Evolutionary conservation across 2,797 vertebrate genomes (phyloP).

Genomic region (Carapus acus): DNA sequence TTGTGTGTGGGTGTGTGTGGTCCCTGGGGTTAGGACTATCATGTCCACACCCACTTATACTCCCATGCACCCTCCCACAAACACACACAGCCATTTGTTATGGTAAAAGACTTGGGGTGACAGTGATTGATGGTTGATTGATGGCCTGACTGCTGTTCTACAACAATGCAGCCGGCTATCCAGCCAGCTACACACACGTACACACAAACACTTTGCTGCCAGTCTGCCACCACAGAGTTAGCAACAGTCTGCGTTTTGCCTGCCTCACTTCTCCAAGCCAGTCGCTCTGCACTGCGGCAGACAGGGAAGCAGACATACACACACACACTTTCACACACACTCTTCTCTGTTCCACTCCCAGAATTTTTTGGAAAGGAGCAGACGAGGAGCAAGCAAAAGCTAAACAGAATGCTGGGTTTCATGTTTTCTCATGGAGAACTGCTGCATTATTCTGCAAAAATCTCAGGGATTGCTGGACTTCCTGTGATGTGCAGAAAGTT

Average conservation of each 20-base stretch:
- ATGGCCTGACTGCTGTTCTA: slow-evolving; percentile 76
- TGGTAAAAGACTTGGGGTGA: slow-evolving; percentile 65
- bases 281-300: slow-evolving; percentile 72
- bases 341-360: slow-evolving; percentile 62
- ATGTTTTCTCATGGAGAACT: slow-evolving; percentile 32
- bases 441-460: slow-evolving; percentile 27
- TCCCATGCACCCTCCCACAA: slow-evolving; percentile 29
- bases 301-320: slow-evolving; percentile 63
- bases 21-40: slow-evolving; percentile 21
- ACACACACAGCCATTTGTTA: slow-evolving; percentile 31
- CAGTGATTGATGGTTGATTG: slow-evolving; percentile 75
- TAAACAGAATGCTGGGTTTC: slow-evolving; percentile 43
- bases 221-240: slow-evolving; percentile 72
- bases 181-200: slow-evolving; percentile 64
- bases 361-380: slow-evolving; percentile 64
- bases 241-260: slow-evolving; percentile 70
- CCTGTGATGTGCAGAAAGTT: slow-evolving; percentile 52
- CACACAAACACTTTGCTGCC: slow-evolving; percentile 62
- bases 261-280: slow-evolving; percentile 70
- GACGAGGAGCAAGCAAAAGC: slow-evolving; percentile 61
- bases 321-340: slow-evolving; percentile 39
- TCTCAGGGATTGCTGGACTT: slow-evolving; percentile 38
- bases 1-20: neutral
- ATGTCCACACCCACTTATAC: slow-evolving; percentile 27
- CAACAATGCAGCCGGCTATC: slow-evolving; percentile 71